These are phyloP conservation scores for Columba livia DNA, from an alignment of 2,113 vertebrate species.

Conservation along the genomic window DNA sequence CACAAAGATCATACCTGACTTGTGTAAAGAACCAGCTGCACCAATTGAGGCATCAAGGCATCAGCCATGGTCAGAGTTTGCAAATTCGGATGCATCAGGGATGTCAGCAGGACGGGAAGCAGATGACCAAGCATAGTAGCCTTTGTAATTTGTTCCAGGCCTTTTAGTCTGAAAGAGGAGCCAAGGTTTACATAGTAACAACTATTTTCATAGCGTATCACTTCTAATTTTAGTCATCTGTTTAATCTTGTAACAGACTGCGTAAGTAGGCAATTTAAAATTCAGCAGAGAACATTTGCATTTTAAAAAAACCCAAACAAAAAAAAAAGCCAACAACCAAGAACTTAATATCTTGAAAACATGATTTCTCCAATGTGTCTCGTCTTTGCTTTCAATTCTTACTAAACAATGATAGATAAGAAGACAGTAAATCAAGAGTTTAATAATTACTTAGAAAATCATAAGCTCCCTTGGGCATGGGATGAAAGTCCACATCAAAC, in stretches of 20 bases:
- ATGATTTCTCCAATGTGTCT: neutral
- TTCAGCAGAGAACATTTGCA: neutral
- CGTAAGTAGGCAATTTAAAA: neutral
- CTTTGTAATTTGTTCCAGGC: constrained; percentile 95
- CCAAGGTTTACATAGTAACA: neutral
- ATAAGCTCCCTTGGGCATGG: neutral
- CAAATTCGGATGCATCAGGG: constrained; percentile 96
- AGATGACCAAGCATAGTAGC: constrained; percentile 97
- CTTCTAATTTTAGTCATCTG: neutral
- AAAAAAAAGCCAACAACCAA: neutral
- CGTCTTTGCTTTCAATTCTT: neutral
- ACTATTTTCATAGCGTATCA: neutral
- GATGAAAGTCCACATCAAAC: constrained; percentile 14
- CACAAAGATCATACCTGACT: constrained; percentile 83
- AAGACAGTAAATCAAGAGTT: constrained; percentile 7
- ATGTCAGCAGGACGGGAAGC: constrained; percentile 92
- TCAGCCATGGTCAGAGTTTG: constrained; percentile 94
- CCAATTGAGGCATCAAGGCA: constrained; percentile 95
- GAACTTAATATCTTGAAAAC: neutral
- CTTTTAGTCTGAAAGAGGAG: constrained; percentile 86
- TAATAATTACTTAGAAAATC: constrained; percentile 6
- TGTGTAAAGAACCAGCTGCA: constrained; percentile 96
- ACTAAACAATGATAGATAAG: neutral
- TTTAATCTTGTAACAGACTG: neutral
- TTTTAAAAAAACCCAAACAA: neutral